Conservation (phyloP, 2,797 vertebrate genomes). For the Morelia viridis region DNA sequence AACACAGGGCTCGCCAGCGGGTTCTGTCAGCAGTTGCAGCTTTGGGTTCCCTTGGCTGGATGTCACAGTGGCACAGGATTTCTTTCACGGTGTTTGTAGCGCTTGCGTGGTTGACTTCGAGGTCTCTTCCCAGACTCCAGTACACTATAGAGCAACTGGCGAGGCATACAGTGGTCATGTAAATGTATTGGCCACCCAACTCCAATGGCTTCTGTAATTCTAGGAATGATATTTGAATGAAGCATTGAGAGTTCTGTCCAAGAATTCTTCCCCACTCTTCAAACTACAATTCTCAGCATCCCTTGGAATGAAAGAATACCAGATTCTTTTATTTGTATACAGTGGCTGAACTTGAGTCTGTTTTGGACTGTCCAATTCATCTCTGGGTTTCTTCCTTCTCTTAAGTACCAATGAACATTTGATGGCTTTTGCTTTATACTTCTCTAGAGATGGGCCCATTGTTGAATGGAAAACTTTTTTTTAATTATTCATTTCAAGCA, state of each 20-base stretch:
- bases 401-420: slow-evolving; percentile 13
- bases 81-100: too few species aligned
- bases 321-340: not conserved
- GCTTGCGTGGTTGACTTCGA: too few species aligned
- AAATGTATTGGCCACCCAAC: too few species aligned
- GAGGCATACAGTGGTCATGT: too few species aligned
- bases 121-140: too few species aligned
- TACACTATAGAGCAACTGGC: too few species aligned
- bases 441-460: slow-evolving; percentile 10
- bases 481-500: slow-evolving; percentile 16
- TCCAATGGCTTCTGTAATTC: too few species aligned
- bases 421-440: slow-evolving; percentile 29
- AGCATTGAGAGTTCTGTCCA: not conserved
- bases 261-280: not conserved
- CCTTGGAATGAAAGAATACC: not conserved
- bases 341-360: not conserved
- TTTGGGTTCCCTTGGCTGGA: too few species aligned
- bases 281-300: not conserved
- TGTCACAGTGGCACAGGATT: too few species aligned
- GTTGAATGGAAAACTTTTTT: slow-evolving; percentile 33
- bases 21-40: too few species aligned
- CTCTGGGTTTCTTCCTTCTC: not conserved
- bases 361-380: not conserved
- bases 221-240: not conserved
- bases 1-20: too few species aligned